Conservation (phyloP, 2,888 invertebrate genomes). For the Drosophila kokeensis region DNA sequence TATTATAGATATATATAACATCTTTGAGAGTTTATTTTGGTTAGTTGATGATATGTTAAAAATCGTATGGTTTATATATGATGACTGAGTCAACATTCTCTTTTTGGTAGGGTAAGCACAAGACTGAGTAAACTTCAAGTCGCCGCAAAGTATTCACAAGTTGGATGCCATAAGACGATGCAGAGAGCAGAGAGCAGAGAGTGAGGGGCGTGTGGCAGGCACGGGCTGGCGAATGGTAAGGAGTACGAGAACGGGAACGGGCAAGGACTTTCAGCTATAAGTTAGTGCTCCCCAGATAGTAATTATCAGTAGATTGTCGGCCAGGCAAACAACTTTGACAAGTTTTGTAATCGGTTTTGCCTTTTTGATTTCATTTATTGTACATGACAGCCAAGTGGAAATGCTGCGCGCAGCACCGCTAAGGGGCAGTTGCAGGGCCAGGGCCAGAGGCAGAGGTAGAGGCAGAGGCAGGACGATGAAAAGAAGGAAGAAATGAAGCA, state of each 20-base stretch:
- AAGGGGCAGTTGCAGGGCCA: not conserved
- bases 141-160: slow-evolving; percentile 49
- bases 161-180: slow-evolving; percentile 20
- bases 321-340: slow-evolving; percentile 70
- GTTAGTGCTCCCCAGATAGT: slow-evolving; percentile 80
- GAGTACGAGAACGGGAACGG: not conserved
- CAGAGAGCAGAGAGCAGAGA: not conserved
- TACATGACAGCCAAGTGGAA: slow-evolving; percentile 63
- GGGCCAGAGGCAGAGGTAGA: not conserved
- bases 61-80: not conserved
- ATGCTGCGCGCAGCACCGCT: slow-evolving; percentile 5
- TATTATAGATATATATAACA: not conserved
- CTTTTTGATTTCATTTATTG: slow-evolving; percentile 76
- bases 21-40: not conserved
- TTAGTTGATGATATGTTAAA: not conserved
- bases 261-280: slow-evolving; percentile 54
- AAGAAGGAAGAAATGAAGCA: not conserved
- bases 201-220: not conserved
- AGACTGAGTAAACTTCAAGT: slow-evolving; percentile 47
- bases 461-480: not conserved
- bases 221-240: not conserved
- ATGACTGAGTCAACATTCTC: not conserved
- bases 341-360: slow-evolving; percentile 78
- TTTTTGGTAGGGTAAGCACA: slow-evolving; percentile 4
- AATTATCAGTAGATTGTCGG: slow-evolving; percentile 78